Evolutionary conservation across 2,113 vertebrate species (phyloP).

Genomic region (Brienomyrus brachyistius): DNA sequence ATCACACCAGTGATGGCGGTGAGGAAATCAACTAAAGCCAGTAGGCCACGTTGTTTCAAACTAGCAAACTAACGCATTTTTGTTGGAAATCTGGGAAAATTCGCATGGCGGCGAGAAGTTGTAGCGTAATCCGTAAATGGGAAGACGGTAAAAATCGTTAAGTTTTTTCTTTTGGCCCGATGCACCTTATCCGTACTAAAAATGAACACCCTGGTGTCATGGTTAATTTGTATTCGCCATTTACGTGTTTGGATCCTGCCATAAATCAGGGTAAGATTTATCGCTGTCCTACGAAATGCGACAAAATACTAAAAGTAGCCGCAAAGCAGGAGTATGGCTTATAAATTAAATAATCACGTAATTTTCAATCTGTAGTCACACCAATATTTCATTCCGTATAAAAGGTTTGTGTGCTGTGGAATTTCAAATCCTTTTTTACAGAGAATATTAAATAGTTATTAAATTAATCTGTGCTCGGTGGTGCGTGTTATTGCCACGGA

Average conservation of each 20-base stretch:
- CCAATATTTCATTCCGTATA: slow-evolving; percentile 58
- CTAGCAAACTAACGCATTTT: not conserved
- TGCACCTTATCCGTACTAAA: not conserved
- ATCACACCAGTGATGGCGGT: not conserved
- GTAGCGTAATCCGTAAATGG: not conserved
- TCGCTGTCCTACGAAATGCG: not conserved
- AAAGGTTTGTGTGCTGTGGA: slow-evolving; percentile 50
- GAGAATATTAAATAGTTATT: slow-evolving; percentile 75
- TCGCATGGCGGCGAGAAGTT: not conserved
- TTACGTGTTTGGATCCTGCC: not conserved
- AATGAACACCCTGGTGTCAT: not conserved
- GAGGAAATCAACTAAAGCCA: not conserved
- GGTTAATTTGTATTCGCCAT: not conserved
- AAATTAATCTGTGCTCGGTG: slow-evolving; percentile 70
- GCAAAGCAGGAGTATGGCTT: slow-evolving; percentile 51
- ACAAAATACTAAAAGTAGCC: slow-evolving; percentile 27
- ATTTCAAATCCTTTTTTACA: slow-evolving; percentile 46
- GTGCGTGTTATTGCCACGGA: slow-evolving; percentile 69
- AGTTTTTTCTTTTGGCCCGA: not conserved
- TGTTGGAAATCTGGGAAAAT: not conserved
- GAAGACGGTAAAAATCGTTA: not conserved
- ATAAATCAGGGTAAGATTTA: not conserved
- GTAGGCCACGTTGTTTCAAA: not conserved
- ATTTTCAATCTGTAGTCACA: slow-evolving; percentile 64
- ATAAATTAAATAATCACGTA: slow-evolving; percentile 65